Evolutionary conservation across 2,888 invertebrate genomes (phyloP).

Genomic region (Machimus atricapillus): DNA sequence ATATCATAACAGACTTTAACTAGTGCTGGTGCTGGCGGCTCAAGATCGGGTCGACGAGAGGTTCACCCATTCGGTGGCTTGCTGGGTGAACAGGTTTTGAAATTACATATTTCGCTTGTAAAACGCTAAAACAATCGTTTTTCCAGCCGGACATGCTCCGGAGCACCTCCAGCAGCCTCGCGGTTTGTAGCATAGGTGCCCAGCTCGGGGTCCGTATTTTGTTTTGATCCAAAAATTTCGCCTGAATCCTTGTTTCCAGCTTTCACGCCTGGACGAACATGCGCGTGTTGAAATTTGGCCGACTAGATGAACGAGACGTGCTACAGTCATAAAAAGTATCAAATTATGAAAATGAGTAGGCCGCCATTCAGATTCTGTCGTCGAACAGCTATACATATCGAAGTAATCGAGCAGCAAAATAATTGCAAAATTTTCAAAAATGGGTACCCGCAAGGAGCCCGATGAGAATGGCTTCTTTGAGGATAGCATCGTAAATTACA

Average conservation of each 20-base stretch:
- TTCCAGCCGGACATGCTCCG: background rate
- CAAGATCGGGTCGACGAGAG: background rate
- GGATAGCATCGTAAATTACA: constrained; percentile 63
- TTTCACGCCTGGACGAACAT: too few species aligned
- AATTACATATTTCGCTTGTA: constrained; percentile 25
- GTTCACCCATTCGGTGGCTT: constrained; percentile 8
- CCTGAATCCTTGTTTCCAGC: background rate
- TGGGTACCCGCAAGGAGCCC: constrained; percentile 71
- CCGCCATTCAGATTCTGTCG: constrained; percentile 10
- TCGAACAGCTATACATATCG: constrained; percentile 7
- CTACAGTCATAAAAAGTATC: constrained; percentile 38
- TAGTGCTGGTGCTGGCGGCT: background rate
- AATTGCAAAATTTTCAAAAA: constrained; percentile 57
- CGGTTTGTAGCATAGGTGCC: background rate
- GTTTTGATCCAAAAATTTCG: background rate
- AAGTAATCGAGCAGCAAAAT: constrained; percentile 4
- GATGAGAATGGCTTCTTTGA: constrained; percentile 87
- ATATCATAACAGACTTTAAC: background rate
- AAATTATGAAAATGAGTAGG: constrained; percentile 45
- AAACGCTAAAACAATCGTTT: constrained; percentile 19
- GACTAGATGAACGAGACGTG: constrained; percentile 42
- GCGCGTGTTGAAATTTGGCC: too few species aligned
- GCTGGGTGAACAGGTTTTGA: constrained; percentile 62
- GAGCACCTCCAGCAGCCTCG: background rate
- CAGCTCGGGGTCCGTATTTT: background rate